A percentile compares a stretch with the other conserved stretches of the same genome.
Evolutionary conservation across 2,113 vertebrate species (phyloP).

Genomic region (Lophochroa leadbeateri): DNA sequence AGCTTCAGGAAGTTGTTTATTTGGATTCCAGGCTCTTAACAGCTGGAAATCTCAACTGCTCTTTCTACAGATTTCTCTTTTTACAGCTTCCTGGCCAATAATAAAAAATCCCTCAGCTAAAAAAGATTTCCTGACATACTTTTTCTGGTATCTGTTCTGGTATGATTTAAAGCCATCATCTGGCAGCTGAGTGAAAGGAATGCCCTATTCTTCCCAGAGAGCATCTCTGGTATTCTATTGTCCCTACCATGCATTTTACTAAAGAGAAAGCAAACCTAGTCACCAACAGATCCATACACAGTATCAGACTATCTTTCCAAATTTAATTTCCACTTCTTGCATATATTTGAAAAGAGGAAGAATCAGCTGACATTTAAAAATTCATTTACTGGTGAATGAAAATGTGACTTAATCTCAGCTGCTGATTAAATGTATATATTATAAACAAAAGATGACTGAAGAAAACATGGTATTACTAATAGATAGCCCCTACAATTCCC

Average conservation of each 20-base stretch:
- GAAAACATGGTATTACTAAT: background rate
- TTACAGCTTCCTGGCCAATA: background rate
- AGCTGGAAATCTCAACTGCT: slow-evolving; percentile 10
- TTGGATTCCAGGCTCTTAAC: background rate
- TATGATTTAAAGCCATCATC: background rate
- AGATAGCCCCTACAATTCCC: background rate
- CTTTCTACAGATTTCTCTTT: background rate
- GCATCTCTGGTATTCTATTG: background rate
- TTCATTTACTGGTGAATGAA: background rate
- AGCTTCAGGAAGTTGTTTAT: background rate
- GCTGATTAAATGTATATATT: background rate
- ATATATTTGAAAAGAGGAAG: background rate
- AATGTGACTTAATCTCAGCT: background rate
- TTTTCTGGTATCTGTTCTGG: background rate
- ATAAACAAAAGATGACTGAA: background rate
- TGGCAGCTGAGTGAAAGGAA: background rate
- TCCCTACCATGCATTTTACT: background rate
- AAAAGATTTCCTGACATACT: background rate
- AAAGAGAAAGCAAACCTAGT: background rate
- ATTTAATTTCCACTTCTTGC: background rate
- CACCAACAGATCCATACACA: background rate
- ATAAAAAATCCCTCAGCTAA: background rate
- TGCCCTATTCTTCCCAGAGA: background rate
- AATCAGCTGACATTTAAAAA: background rate
- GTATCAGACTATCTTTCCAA: background rate